Percentiles rank a stretch among this genome's conserved stretches.
Conservation (phyloP, 2,113 vertebrate genomes). For the Pardalotus punctatus region DNA sequence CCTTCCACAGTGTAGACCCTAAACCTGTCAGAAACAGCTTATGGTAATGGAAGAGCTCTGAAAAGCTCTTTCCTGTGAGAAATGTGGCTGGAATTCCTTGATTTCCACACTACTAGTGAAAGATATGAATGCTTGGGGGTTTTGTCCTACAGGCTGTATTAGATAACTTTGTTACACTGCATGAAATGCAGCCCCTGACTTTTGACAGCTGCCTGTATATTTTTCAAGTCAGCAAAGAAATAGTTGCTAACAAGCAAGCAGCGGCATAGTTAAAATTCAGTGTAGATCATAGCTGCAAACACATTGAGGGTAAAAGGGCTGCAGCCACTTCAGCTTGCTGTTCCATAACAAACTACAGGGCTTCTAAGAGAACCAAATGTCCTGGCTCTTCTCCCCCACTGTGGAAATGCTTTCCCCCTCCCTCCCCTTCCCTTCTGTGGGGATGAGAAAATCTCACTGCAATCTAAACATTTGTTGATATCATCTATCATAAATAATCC, state of each 20-base stretch:
- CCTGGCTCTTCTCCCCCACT: not conserved
- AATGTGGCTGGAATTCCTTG: not conserved
- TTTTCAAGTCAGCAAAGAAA: not conserved
- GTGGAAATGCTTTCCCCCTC: not conserved
- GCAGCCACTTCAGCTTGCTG: not conserved
- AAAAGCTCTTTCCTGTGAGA: not conserved
- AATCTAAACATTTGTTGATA: constrained; percentile 12
- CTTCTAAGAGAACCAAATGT: not conserved
- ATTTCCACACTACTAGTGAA: not conserved
- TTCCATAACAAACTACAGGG: constrained; percentile 10
- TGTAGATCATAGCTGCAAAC: not conserved
- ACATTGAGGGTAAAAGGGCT: not conserved
- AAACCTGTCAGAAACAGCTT: not conserved
- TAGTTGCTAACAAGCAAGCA: constrained; percentile 1
- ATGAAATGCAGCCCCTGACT: constrained; percentile 9
- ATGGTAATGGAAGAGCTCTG: not conserved
- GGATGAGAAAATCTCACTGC: not conserved
- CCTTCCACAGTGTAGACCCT: not conserved
- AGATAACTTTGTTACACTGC: not conserved
- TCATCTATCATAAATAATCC: constrained; percentile 50
- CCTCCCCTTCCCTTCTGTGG: not conserved
- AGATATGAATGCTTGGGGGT: not conserved
- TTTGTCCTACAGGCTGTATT: not conserved
- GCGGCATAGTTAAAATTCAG: not conserved
- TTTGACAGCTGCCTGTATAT: constrained; percentile 1